phyloP scores from a whole-genome alignment of 2,113 vertebrate species.

The Myiopsitta monachus region DNA sequence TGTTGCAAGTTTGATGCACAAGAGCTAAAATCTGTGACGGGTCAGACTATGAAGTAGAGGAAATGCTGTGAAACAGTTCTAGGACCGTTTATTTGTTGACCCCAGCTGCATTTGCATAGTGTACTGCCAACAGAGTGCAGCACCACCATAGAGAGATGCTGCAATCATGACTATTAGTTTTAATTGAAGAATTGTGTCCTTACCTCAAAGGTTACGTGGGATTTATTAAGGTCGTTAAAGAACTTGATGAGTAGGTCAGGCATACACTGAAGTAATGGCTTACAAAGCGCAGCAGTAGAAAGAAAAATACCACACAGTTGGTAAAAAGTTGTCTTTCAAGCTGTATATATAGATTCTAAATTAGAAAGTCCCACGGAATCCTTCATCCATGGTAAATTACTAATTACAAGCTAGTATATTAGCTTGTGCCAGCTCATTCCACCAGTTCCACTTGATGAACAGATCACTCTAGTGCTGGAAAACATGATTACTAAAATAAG shows the following conservation, averaged over 20 bases:
- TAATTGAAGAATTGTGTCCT: conserved; percentile 10
- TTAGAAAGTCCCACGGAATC: neutral
- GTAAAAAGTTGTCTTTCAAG: neutral
- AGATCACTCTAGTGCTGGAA: neutral
- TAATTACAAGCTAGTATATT: neutral
- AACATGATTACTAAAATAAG: neutral
- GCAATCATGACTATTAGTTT: neutral
- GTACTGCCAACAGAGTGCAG: neutral
- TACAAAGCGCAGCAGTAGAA: neutral
- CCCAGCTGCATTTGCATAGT: neutral
- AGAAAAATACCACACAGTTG: neutral
- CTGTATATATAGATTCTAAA: neutral
- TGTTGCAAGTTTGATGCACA: neutral
- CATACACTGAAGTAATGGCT: neutral
- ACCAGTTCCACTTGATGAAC: neutral
- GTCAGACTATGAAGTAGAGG: neutral
- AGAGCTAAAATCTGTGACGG: neutral
- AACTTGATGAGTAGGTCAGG: neutral
- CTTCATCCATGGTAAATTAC: neutral
- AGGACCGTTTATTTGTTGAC: neutral
- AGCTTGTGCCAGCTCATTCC: neutral
- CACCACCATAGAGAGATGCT: neutral
- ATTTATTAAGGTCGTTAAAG: conserved; percentile 29
- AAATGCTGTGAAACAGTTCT: neutral
- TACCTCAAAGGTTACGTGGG: neutral